Evolutionary conservation across 2,888 invertebrate species (phyloP).

Genomic region (Leptinotarsa juncta): DNA sequence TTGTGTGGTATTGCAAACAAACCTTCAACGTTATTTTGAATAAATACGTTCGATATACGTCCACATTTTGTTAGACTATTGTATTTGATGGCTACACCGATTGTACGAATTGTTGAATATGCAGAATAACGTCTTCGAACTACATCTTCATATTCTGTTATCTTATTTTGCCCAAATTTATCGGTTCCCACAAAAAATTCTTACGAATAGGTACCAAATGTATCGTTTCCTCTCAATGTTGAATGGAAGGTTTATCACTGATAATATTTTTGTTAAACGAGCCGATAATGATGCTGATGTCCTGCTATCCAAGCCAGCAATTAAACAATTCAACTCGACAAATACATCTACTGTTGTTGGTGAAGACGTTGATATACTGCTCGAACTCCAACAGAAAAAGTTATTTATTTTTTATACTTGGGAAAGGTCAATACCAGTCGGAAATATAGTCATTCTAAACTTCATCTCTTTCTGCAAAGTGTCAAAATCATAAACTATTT

Average conservation of each 20-base stretch:
- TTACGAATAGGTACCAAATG: too few species aligned
- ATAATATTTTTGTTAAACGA: not conserved
- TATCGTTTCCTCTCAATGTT: too few species aligned
- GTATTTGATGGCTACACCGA: slow-evolving; percentile 17
- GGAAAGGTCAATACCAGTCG: too few species aligned
- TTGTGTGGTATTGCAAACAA: slow-evolving; percentile 27
- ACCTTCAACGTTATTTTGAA: slow-evolving; percentile 32
- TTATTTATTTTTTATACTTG: too few species aligned
- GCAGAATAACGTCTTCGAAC: slow-evolving; percentile 18
- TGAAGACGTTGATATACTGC: too few species aligned
- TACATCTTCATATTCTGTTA: not conserved
- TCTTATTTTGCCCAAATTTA: not conserved
- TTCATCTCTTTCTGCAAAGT: too few species aligned
- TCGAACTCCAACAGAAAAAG: too few species aligned
- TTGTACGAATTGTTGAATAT: slow-evolving; percentile 13
- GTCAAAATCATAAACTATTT: too few species aligned
- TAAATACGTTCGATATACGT: slow-evolving; percentile 39
- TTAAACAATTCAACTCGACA: not conserved
- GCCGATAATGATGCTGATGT: not conserved
- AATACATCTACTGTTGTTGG: too few species aligned
- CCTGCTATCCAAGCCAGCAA: not conserved
- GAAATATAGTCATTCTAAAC: too few species aligned
- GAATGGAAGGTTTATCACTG: not conserved
- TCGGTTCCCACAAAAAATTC: not conserved
- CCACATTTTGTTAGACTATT: slow-evolving; percentile 46